Percentiles rank a stretch among this genome's conserved stretches.
These are phyloP conservation scores for Empidonax alnorum DNA, from an alignment of 2,113 vertebrate genomes.

Conservation along the genomic window DNA sequence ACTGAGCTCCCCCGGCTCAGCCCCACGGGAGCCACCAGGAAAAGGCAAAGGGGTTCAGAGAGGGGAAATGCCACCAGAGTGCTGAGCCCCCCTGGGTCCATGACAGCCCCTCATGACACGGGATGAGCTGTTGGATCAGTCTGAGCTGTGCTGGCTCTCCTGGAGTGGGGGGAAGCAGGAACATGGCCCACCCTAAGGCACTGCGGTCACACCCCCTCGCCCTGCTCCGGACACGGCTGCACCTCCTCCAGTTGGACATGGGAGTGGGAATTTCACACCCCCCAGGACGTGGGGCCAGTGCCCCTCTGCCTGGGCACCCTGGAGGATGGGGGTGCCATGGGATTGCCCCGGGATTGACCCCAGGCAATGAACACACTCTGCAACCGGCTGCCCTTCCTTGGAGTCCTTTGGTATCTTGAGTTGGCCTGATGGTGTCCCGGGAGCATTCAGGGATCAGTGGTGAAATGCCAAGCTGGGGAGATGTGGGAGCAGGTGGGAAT, in stretches of 20 bases:
- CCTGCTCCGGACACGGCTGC: rapidly evolving
- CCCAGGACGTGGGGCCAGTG: neutral
- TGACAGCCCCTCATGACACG: neutral
- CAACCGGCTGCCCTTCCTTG: neutral
- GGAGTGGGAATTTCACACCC: neutral
- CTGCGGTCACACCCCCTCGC: neutral
- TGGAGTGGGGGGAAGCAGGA: neutral
- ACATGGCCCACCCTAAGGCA: neutral
- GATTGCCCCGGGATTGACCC: neutral
- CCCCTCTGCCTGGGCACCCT: neutral
- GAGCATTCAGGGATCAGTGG: neutral
- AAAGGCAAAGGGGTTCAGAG: neutral
- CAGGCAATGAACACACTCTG: neutral
- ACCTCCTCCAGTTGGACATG: neutral
- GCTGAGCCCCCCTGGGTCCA: rapidly evolving
- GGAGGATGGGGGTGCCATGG: neutral
- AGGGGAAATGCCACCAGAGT: neutral
- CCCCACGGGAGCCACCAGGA: neutral
- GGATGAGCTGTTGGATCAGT: neutral
- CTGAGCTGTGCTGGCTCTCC: neutral
- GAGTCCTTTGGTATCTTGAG: conserved; percentile 49
- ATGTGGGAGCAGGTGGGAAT: neutral
- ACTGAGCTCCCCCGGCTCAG: neutral
- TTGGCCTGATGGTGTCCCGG: neutral
- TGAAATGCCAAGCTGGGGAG: neutral